Percentiles rank a stretch among this genome's conserved stretches.
phyloP scores from a whole-genome alignment of 1,140 invertebrate species.

The Hypsibius dujardini region DNA sequence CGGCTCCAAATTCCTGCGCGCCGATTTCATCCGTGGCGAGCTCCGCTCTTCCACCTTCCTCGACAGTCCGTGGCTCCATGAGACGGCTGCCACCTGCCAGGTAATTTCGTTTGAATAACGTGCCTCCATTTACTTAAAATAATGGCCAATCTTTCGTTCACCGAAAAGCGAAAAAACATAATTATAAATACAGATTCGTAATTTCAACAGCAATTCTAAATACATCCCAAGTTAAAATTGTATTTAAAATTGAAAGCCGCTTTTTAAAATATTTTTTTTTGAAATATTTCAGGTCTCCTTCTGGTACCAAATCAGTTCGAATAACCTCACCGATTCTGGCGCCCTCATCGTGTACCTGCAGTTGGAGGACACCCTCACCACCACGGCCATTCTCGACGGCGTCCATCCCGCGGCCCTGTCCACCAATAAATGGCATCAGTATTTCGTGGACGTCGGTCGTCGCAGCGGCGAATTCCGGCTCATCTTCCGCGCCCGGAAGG shows the following conservation, averaged over 20 bases:
- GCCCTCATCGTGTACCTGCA: neutral
- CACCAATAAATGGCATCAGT: neutral
- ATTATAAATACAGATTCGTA: too few relatives aligned
- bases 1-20: neutral
- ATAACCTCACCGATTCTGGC: neutral
- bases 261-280: too few relatives aligned
- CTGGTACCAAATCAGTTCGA: too few relatives aligned
- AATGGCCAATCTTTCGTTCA: too few relatives aligned
- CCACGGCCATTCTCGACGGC: neutral
- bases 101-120: neutral
- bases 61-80: neutral
- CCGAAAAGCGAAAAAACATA: too few relatives aligned
- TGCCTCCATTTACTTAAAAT: neutral
- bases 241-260: too few relatives aligned
- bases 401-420: neutral
- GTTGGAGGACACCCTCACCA: neutral
- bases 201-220: too few relatives aligned
- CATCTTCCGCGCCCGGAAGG: slow-evolving; percentile 3
- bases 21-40: neutral
- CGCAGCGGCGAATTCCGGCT: neutral
- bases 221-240: too few relatives aligned
- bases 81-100: neutral
- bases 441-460: neutral
- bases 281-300: too few relatives aligned
- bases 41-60: neutral